Percentiles rank a stretch among this genome's conserved stretches.
Evolutionary conservation across 2,888 invertebrate genomes (phyloP).

Genomic region (Agrenia bidenticulata): DNA sequence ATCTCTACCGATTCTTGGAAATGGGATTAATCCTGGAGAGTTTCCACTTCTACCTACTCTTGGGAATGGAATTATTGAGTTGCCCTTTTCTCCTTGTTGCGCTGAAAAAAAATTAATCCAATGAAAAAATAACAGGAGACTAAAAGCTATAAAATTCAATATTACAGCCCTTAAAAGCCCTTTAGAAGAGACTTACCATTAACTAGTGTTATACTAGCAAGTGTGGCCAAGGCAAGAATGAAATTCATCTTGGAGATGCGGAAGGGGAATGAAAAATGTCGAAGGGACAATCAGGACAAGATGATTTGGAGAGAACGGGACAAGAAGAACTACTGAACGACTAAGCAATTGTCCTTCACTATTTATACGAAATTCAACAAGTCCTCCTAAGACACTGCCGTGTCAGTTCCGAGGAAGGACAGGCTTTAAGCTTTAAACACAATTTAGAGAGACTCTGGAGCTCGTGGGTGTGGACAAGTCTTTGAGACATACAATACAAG

Average conservation of each 20-base stretch:
- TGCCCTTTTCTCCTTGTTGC: conserved; percentile 49
- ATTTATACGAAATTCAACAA: conserved; percentile 24
- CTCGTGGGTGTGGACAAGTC: too few relatives aligned
- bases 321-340: conserved; percentile 8
- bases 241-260: conserved; percentile 38
- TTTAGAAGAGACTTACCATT: conserved; percentile 32
- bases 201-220: conserved; percentile 35
- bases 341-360: conserved; percentile 2
- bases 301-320: background rate
- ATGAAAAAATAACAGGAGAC: background rate
- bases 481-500: conserved; percentile 20
- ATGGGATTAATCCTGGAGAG: conserved; percentile 47
- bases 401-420: background rate
- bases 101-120: conserved; percentile 23
- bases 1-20: conserved; percentile 48
- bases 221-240: conserved; percentile 37
- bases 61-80: conserved; percentile 52
- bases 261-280: background rate
- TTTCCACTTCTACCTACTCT: conserved; percentile 48
- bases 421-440: too few relatives aligned
- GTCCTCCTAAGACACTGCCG: background rate
- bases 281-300: background rate
- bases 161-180: conserved; percentile 2
- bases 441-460: too few relatives aligned
- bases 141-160: conserved; percentile 1